These are phyloP conservation scores for Pteruthius melanotis DNA, from an alignment of 2,113 vertebrate species.

Conservation along the genomic window DNA sequence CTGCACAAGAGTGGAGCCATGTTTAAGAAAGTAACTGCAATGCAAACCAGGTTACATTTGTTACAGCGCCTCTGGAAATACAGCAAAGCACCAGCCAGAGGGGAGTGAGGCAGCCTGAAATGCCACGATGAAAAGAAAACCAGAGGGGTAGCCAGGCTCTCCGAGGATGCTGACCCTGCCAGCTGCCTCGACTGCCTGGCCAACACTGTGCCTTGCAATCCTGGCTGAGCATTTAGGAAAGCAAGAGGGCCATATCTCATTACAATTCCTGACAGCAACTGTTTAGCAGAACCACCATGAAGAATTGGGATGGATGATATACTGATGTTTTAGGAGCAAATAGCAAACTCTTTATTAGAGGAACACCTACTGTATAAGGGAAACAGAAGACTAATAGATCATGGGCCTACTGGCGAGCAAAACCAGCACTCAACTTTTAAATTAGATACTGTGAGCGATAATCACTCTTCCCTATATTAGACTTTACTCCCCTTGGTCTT, in stretches of 20 bases:
- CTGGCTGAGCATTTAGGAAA: not conserved
- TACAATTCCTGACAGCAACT: not conserved
- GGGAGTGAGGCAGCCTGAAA: not conserved
- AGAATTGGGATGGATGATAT: not conserved
- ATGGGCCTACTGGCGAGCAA: not conserved
- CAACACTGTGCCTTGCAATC: rapidly evolving
- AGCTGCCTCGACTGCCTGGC: rapidly evolving
- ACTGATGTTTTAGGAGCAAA: not conserved
- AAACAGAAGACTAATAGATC: not conserved
- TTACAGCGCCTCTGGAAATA: not conserved
- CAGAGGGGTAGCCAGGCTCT: not conserved
- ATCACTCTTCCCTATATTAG: not conserved
- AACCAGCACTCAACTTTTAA: not conserved
- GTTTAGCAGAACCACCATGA: not conserved
- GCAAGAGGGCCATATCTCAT: not conserved
- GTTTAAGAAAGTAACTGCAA: not conserved
- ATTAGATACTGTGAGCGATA: not conserved
- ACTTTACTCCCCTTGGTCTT: not conserved
- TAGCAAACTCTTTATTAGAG: not conserved
- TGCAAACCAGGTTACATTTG: not conserved
- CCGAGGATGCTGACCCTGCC: not conserved
- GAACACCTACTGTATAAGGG: not conserved
- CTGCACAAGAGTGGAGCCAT: rapidly evolving
- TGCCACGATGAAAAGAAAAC: not conserved
- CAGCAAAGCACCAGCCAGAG: not conserved